Evolutionary conservation across 2,888 invertebrate genomes (phyloP), one percentile per base, ranked within the genome.

Genomic region (Taphrorychus bicolor): DNA sequence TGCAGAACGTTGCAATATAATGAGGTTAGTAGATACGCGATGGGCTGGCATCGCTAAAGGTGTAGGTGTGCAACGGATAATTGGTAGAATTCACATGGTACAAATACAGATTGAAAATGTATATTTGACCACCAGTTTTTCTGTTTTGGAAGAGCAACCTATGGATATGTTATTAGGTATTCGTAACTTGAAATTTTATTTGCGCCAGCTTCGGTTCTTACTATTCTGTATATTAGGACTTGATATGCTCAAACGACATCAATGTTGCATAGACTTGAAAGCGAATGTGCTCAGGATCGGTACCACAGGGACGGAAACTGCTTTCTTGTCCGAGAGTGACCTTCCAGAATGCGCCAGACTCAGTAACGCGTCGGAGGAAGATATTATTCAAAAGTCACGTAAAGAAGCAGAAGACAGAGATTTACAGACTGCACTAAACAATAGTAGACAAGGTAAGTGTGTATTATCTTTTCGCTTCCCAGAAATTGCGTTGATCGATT

Each of bases 21-120:
- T 93, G 90, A 86, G 95, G 79, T 87, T 90, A 73, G 95, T 92
- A 1, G 98, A 98, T 79, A 90, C 89, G 0, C 88, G 96, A 79
- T 98, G 97, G 95, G 92, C 95, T 1, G 98, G 98, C 1, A 91
- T 97, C 69, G 98, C 98, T 0, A 97, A 97, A 84, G 98, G 98
- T 59, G 98, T 99, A 9, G 99, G 99, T 3, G 92, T 95, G 0
- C 98, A 99, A 82, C 89, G 91, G 75, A 97, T 98, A 75, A 92
- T 97, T 70, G 99, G 99, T 0, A 88, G 98, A 67, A 96, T 99
- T 75, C 99, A 99, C 82, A 93, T 96, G 92, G 95, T 93, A 5
- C 96, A 98, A 83, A 94, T 99, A 82, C 93, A 98, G 82, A 98
- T 99, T 72, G 97, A 93, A 76, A 91, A 90, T 73, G 95, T 94